These are phyloP conservation scores for Oryzias javanicus DNA, from an alignment of 2,113 vertebrate species.

Conservation along the genomic window DNA sequence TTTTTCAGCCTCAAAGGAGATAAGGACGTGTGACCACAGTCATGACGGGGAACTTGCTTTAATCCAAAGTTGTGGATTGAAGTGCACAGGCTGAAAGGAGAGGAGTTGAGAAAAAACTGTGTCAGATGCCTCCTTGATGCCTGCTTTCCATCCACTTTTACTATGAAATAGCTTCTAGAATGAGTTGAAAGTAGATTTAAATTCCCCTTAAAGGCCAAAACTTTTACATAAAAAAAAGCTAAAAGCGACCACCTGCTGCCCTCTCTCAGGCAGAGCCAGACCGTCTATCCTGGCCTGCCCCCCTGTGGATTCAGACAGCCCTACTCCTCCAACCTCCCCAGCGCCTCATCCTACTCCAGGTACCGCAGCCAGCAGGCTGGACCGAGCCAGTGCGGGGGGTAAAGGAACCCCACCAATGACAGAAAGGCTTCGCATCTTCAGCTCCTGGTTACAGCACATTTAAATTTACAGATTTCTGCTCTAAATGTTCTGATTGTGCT, in stretches of 20 bases:
- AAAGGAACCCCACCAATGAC: not conserved
- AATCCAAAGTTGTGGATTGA: slow-evolving; percentile 16
- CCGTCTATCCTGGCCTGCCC: slow-evolving; percentile 91
- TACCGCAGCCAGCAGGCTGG: slow-evolving; percentile 78
- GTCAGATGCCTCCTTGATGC: not conserved
- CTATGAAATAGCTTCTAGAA: not conserved
- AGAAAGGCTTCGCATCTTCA: slow-evolving; percentile 26
- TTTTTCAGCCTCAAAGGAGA: not conserved
- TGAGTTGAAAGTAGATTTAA: not conserved
- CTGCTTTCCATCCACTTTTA: slow-evolving; percentile 1
- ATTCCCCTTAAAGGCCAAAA: not conserved
- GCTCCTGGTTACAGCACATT: slow-evolving; percentile 56
- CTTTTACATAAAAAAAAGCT: slow-evolving; percentile 25
- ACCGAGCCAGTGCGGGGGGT: slow-evolving; percentile 18
- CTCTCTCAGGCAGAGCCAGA: slow-evolving; percentile 92
- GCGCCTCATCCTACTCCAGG: slow-evolving; percentile 96
- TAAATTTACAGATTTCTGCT: slow-evolving; percentile 3
- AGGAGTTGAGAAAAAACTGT: too few relatives aligned
- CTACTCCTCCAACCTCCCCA: slow-evolving; percentile 86
- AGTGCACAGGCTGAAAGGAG: not conserved
- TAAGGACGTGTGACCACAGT: slow-evolving; percentile 1
- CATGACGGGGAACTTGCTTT: slow-evolving; percentile 3
- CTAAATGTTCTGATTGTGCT: slow-evolving; percentile 26
- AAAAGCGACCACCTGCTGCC: slow-evolving; percentile 43
- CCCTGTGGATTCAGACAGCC: slow-evolving; percentile 98